These are phyloP conservation scores for Phortica magna DNA, from an alignment of 2,888 invertebrate genomes.

Conservation along the genomic window DNA sequence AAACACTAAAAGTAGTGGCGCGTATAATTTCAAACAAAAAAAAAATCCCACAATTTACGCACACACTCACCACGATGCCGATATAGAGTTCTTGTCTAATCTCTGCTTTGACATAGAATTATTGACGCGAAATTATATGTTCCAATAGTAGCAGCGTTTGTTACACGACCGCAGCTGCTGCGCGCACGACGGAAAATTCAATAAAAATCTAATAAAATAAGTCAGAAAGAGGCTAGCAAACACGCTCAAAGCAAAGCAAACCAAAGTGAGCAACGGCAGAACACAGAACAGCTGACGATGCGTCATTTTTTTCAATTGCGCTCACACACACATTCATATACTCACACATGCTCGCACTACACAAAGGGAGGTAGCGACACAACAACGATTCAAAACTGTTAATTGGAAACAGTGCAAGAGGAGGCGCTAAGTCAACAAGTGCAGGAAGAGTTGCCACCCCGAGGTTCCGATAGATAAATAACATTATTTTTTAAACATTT, in stretches of 20 bases:
- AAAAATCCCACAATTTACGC: neutral
- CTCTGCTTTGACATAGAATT: neutral
- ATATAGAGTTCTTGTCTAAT: neutral
- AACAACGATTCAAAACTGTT: neutral
- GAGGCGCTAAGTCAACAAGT: slow-evolving; percentile 21
- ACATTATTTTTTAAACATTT: no score
- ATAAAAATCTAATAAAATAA: slow-evolving; percentile 63
- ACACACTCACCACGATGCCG: neutral
- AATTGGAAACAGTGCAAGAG: neutral
- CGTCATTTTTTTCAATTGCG: slow-evolving; percentile 65
- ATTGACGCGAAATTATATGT: neutral
- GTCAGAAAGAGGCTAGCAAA: slow-evolving; percentile 26
- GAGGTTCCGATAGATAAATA: neutral
- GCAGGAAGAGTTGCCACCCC: slow-evolving; percentile 17
- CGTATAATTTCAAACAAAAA: neutral
- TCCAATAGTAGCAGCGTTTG: slow-evolving; percentile 36
- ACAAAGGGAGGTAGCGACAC: no score
- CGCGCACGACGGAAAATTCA: slow-evolving; percentile 61
- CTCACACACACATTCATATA: slow-evolving; percentile 1
- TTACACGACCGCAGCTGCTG: slow-evolving; percentile 35
- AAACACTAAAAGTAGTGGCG: neutral
- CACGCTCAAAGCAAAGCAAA: neutral
- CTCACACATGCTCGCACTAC: slow-evolving; percentile 22
- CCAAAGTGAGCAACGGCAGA: neutral
- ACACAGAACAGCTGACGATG: slow-evolving; percentile 66